Evolutionary conservation across 2,888 invertebrate species (phyloP).

Genomic region (Nysson spinosus): DNA sequence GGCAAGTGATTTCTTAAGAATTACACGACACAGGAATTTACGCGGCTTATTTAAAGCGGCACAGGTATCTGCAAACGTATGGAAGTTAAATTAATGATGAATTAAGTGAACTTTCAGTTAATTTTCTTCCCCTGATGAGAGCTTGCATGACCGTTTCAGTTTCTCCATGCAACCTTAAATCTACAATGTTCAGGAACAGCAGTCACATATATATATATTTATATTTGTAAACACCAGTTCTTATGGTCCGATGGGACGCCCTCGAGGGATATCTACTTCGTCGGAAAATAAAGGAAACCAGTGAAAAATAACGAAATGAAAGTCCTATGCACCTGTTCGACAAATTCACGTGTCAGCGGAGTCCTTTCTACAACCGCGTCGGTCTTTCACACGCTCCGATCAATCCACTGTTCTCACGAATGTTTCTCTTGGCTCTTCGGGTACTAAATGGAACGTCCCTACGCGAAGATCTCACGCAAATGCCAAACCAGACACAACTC

Average conservation of each 20-base stretch:
- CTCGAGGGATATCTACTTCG: neutral
- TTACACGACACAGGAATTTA: too few species aligned
- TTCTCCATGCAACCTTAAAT: constrained; percentile 29
- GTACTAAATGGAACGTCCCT: constrained; percentile 15
- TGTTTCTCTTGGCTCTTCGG: constrained; percentile 26
- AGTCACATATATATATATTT: too few species aligned
- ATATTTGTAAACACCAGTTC: neutral
- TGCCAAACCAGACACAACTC: constrained; percentile 11
- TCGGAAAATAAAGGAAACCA: neutral
- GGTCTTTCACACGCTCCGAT: constrained; percentile 38
- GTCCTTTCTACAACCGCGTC: constrained; percentile 26
- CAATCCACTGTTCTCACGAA: constrained; percentile 39
- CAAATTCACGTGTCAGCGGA: constrained; percentile 7
- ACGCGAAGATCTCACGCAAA: constrained; percentile 27
- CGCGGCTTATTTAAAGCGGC: too few species aligned
- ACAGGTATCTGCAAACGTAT: too few species aligned
- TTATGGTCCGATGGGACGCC: neutral
- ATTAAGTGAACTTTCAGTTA: neutral
- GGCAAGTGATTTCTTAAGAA: too few species aligned
- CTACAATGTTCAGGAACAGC: constrained; percentile 34
- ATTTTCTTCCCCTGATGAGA: neutral
- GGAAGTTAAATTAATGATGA: too few species aligned
- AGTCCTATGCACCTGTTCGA: neutral
- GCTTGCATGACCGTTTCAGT: neutral
- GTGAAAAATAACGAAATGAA: constrained; percentile 1